phyloP scores from a whole-genome alignment of 2,888 invertebrate species.

The Aleiodes leptofemur region DNA sequence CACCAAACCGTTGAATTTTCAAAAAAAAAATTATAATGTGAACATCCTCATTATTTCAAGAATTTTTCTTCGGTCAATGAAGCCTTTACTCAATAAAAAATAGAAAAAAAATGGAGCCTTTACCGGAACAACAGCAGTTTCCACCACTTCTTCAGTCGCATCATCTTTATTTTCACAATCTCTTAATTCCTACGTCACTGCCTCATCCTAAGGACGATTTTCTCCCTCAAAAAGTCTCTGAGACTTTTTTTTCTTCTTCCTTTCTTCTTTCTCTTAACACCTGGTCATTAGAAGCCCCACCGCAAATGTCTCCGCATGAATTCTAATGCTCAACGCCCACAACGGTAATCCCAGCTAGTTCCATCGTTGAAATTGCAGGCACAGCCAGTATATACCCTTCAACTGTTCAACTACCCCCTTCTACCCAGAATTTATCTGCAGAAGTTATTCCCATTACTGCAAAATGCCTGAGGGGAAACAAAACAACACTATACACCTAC shows the following conservation, averaged over 20 bases:
- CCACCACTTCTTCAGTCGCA: conserved; percentile 48
- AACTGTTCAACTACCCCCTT: conserved; percentile 51
- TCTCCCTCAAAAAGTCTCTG: conserved; percentile 30
- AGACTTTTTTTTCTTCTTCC: conserved; percentile 58
- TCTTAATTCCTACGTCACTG: conserved; percentile 3
- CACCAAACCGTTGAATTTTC: too few relatives aligned
- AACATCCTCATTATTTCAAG: conserved; percentile 21
- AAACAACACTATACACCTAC: conserved; percentile 6
- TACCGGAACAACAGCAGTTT: conserved; percentile 26
- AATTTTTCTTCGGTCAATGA: conserved; percentile 42
- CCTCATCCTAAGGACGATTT: conserved; percentile 39
- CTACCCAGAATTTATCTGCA: conserved; percentile 55
- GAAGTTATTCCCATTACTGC: conserved; percentile 26
- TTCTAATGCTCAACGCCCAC: conserved; percentile 69
- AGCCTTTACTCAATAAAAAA: too few relatives aligned
- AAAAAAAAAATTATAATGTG: not conserved
- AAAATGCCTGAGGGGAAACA: not conserved
- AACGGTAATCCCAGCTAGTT: conserved; percentile 69
- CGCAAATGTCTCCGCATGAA: conserved; percentile 75
- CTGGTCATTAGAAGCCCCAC: conserved; percentile 73
- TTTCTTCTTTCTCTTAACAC: conserved; percentile 57
- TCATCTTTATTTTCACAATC: too few relatives aligned
- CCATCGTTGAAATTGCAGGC: conserved; percentile 47
- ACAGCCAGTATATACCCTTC: conserved; percentile 29
- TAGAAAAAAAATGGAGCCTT: too few relatives aligned